Conservation (phyloP, 2,888 invertebrate species). For the Euplagia quadripunctaria region DNA sequence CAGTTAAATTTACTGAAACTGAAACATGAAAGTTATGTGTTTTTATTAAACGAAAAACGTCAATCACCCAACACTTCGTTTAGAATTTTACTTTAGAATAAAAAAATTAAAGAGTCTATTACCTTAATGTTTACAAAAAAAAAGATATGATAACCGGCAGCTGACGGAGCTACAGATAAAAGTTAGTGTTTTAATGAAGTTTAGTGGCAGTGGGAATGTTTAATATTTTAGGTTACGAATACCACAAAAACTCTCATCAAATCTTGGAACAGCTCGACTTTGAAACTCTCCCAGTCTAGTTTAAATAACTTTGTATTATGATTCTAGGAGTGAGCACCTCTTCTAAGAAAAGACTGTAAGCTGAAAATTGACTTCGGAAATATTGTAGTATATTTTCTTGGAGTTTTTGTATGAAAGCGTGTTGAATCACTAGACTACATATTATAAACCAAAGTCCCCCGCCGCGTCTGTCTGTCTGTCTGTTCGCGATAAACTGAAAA, state of each 20-base stretch:
- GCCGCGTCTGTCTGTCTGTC: no score
- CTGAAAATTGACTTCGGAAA: neutral
- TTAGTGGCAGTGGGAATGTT: neutral
- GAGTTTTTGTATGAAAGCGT: neutral
- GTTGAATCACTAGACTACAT: no score
- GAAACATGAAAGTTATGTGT: no score
- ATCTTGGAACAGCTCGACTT: neutral
- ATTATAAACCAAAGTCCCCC: no score
- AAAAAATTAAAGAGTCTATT: no score
- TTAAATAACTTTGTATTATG: conserved; percentile 1
- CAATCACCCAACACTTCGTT: no score
- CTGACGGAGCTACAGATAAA: neutral
- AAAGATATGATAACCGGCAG: no score
- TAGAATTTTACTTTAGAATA: no score
- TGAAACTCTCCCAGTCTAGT: neutral
- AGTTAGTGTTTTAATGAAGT: neutral
- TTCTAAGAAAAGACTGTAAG: neutral
- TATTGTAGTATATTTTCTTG: neutral
- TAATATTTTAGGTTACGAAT: conserved; percentile 7
- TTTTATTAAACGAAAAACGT: no score
- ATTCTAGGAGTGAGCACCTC: neutral
- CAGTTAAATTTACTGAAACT: no score
- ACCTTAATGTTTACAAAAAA: no score
- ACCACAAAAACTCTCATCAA: conserved; percentile 7
- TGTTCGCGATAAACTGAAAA: no score